phyloP scores from a whole-genome alignment of 23 tunicate species.

The Aplidium turbinatum region DNA sequence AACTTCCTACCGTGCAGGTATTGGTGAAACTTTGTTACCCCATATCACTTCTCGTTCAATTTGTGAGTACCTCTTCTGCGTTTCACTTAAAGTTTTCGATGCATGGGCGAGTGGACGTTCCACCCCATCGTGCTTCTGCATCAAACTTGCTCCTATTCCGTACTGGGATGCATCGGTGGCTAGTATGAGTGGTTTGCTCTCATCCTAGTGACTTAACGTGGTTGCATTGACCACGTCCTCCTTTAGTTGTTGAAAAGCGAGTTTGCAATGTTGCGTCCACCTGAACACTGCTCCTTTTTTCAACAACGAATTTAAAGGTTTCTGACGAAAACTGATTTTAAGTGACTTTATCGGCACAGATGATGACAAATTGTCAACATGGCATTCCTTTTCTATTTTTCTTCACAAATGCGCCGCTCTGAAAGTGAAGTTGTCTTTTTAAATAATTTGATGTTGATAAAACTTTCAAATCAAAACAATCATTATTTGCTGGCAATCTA shows the following conservation, averaged over 20 bases:
- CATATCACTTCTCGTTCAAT: conserved; percentile 8
- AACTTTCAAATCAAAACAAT: no score
- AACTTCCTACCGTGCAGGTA: no score
- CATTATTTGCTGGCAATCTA: no score
- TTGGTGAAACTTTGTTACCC: no score
- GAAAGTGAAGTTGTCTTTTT: no score
- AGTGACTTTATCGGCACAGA: no score
- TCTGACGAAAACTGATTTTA: no score
- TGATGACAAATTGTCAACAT: no score
- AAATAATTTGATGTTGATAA: no score
- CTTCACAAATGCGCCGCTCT: no score
- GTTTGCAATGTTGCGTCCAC: not conserved
- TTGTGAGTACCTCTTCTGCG: conserved; percentile 19
- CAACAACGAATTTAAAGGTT: no score
- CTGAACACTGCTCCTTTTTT: not conserved
- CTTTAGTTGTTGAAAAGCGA: not conserved
- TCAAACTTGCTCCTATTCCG: not conserved
- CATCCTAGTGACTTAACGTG: not conserved
- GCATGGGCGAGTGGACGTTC: not conserved
- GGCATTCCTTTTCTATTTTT: no score
- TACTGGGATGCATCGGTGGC: conserved; percentile 26
- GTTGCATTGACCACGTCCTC: conserved; percentile 5
- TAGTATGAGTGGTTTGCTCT: not conserved
- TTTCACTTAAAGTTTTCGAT: not conserved
- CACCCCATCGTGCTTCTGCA: not conserved